Conservation (phyloP, 2,113 vertebrate species). For the Psilopsiagon aymara region DNA sequence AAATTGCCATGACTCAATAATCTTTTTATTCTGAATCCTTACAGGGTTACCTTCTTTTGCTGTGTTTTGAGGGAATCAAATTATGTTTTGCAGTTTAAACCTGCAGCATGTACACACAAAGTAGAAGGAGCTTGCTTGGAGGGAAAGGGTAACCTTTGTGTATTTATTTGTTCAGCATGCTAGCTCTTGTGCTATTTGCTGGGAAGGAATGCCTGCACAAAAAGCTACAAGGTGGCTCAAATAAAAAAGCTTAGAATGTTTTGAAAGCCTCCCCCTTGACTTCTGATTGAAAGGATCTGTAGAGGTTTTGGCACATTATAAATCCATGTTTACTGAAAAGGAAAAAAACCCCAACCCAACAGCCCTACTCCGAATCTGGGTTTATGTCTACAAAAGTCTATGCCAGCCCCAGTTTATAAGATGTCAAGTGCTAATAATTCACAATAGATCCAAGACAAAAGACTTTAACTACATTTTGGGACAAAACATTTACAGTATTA, state of each 20-base stretch:
- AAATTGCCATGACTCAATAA: neutral
- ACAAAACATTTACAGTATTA: constrained; percentile 41
- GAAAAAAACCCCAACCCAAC: neutral
- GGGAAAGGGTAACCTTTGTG: constrained; percentile 15
- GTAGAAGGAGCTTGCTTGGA: neutral
- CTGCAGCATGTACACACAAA: neutral
- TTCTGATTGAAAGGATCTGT: constrained; percentile 15
- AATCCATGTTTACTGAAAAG: constrained; percentile 48
- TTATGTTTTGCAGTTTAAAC: neutral
- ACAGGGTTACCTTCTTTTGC: neutral
- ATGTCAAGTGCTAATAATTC: constrained; percentile 54
- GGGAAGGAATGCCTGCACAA: constrained; percentile 53
- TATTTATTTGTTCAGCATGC: constrained; percentile 61
- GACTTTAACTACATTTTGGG: constrained; percentile 29
- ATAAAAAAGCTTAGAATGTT: constrained; percentile 35
- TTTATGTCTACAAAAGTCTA: neutral
- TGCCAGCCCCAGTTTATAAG: constrained; percentile 31
- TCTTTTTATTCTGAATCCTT: neutral
- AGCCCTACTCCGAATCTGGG: neutral
- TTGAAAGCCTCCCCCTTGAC: constrained; percentile 34
- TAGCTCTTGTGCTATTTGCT: constrained; percentile 59
- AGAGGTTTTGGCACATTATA: constrained; percentile 28
- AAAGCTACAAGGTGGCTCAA: neutral
- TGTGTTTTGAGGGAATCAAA: neutral
- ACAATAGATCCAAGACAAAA: constrained; percentile 41